Percentiles rank a stretch among this genome's conserved stretches.
Evolutionary conservation across 2,888 invertebrate genomes (phyloP).

Genomic region (Hybos culiciformis): DNA sequence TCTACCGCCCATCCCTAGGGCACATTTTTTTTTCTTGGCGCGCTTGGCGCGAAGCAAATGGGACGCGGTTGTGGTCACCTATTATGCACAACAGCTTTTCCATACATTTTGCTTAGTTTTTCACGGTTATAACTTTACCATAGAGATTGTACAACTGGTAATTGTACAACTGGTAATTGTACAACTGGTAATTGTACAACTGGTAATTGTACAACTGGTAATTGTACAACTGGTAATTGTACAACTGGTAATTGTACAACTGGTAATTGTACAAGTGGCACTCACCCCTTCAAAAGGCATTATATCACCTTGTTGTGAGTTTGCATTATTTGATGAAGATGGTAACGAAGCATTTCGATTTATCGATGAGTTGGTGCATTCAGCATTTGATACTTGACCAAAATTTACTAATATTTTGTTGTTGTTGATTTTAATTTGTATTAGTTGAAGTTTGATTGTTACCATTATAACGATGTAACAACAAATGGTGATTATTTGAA

Average conservation of each 20-base stretch:
- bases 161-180: background rate
- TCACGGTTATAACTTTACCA: too few relatives aligned
- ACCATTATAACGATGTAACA: slow-evolving; percentile 3
- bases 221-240: background rate
- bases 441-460: background rate
- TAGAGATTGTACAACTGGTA: too few relatives aligned
- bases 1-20: slow-evolving; percentile 14
- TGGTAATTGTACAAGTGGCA: too few relatives aligned
- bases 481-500: slow-evolving; percentile 3
- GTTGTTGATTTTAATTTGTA: background rate
- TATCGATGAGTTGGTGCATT: too few relatives aligned
- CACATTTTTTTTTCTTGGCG: slow-evolving; percentile 10
- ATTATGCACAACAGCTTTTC: too few relatives aligned
- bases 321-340: background rate
- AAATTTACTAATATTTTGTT: too few relatives aligned
- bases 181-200: background rate
- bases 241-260: background rate
- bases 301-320: background rate
- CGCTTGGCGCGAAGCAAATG: too few relatives aligned
- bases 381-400: too few relatives aligned
- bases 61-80: too few relatives aligned
- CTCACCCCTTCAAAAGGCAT: too few relatives aligned
- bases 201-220: too few relatives aligned
- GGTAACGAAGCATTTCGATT: background rate
- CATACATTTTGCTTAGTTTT: too few relatives aligned